Base-by-base conservation (phyloP, 2,888 invertebrate species). In the Patella caerulea region DNA sequence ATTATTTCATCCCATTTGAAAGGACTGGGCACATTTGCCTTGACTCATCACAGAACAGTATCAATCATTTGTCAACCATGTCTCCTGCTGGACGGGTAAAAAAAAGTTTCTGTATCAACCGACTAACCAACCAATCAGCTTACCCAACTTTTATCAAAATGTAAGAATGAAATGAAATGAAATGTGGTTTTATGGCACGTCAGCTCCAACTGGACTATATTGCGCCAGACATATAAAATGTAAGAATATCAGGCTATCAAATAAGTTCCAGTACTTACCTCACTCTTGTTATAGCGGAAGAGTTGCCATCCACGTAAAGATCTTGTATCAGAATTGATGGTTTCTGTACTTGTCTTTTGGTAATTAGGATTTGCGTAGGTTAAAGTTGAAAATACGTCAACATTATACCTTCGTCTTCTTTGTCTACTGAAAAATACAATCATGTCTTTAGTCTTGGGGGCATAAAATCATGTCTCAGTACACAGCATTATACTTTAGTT, bases 281-380 rank as follows among this genome's bases (percentile, higher is more conserved):
- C 85, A 80, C 85, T 85, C 79, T 86, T 86, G 76, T 86, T 86
- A 81, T 87, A 89, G 74, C 86, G 83, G 79, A 90, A 88, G 74
- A 87, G 83, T 79, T 86, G 82, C 88, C 88, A 88, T 45, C 86
- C 84, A 15, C 84, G 80, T 55, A 81, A 71, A 29, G 83, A 80
- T 65, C 82, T 85, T 3, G 85, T 81, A 54, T 87, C 86, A n/a
- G 87, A 84, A 81, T 88, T 88, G 54, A 90, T 88, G n/a, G 89
- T 88, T 78, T 93, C 93, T 54, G 93, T 93, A 70, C 94, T 92
- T 3, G 93, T 93, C 72, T 93, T 93, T 85, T 94, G 94, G 90
- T 97, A 97, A 91, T 96, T 97, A 4, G 97, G 97, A 93, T 97
- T 97, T 72, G 96, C 95, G 92, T 96, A 97, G 0, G 96, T 96